These are phyloP conservation scores for Chaetops frenatus DNA, from an alignment of 2,113 vertebrate genomes.

Conservation along the genomic window DNA sequence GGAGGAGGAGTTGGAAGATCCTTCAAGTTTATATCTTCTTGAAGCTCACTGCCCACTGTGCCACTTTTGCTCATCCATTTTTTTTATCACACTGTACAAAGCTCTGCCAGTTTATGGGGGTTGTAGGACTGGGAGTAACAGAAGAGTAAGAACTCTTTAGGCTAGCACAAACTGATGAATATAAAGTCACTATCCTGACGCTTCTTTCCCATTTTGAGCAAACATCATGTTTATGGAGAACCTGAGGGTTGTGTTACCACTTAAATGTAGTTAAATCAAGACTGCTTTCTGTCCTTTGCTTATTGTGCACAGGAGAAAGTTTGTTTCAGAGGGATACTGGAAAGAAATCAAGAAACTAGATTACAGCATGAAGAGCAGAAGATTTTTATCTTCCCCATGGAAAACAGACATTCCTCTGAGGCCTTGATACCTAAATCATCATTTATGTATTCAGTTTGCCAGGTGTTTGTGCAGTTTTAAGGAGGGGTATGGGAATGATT, in stretches of 20 bases:
- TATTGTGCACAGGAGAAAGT: background rate
- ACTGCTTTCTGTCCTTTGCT: background rate
- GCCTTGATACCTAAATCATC: background rate
- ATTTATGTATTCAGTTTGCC: background rate
- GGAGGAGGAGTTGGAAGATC: background rate
- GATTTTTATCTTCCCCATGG: background rate
- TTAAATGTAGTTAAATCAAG: background rate
- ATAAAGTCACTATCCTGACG: background rate
- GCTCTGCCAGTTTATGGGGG: background rate
- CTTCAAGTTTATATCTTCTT: background rate
- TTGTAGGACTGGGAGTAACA: background rate
- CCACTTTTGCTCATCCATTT: background rate
- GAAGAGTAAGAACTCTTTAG: background rate
- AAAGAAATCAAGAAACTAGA: background rate
- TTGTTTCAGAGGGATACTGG: background rate
- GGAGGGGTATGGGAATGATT: background rate
- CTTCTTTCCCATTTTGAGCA: background rate
- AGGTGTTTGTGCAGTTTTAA: background rate
- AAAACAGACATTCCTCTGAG: background rate
- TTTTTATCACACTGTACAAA: background rate
- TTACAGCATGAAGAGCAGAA: background rate
- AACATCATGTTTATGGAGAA: background rate
- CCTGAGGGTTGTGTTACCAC: background rate
- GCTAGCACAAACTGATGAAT: background rate
- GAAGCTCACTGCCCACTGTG: rapidly evolving